These are phyloP conservation scores for Paralvinella palmiformis DNA, from an alignment of 1,140 invertebrate genomes.

Conservation along the genomic window DNA sequence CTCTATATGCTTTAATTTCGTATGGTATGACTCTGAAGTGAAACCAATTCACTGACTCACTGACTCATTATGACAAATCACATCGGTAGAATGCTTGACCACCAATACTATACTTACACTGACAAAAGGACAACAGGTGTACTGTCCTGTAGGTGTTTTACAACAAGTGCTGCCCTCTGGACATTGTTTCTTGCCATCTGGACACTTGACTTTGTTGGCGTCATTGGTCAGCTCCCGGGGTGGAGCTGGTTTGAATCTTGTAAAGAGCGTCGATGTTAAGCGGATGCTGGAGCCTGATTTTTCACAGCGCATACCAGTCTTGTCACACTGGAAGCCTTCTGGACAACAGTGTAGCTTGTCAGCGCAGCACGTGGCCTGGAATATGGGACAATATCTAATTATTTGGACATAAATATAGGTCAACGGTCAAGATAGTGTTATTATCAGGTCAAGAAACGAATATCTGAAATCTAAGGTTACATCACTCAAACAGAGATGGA, in stretches of 20 bases:
- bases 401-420: no score
- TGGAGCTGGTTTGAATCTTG: neutral
- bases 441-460: no score
- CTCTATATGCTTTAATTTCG: neutral
- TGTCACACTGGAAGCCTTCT: constrained; percentile 28
- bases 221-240: neutral
- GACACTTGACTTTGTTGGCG: constrained; percentile 10
- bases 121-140: constrained; percentile 29
- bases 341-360: constrained; percentile 42
- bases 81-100: constrained; percentile 15
- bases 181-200: constrained; percentile 10
- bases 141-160: constrained; percentile 16
- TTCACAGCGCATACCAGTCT: neutral
- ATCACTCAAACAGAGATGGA: no score
- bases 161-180: neutral
- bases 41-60: constrained; percentile 32
- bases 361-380: constrained; percentile 35
- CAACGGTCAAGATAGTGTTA: no score
- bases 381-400: no score
- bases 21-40: constrained; percentile 24
- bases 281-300: neutral
- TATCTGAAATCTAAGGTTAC: no score
- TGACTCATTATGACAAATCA: constrained; percentile 28
- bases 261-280: neutral
- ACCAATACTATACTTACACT: constrained; percentile 15